These are phyloP conservation scores for Nylanderia fulva DNA, from an alignment of 1,140 invertebrate genomes.

Conservation along the genomic window DNA sequence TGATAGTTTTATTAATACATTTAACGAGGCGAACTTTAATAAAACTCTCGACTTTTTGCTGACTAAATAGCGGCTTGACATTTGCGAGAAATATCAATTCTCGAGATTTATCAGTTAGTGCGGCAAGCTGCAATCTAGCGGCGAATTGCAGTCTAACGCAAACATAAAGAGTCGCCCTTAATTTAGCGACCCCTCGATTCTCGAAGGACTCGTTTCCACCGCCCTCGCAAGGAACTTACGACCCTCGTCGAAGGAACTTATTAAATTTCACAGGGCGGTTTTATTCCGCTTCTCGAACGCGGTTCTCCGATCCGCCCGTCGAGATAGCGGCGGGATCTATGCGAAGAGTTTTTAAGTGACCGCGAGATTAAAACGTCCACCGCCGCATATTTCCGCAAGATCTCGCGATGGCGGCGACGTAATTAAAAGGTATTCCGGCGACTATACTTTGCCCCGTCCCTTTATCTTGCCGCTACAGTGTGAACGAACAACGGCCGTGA, in stretches of 20 bases:
- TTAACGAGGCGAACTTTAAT: neutral
- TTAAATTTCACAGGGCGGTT: constrained; percentile 84
- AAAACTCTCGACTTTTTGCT: neutral
- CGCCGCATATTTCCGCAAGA: constrained; percentile 70
- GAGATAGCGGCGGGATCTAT: constrained; percentile 79
- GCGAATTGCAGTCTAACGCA: constrained; percentile 67
- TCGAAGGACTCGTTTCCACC: constrained; percentile 77
- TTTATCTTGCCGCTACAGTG: constrained; percentile 38
- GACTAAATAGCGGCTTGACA: neutral
- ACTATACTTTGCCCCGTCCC: constrained; percentile 51
- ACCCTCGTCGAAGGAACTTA: constrained; percentile 79
- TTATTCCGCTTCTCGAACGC: constrained; percentile 77
- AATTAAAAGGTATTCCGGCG: constrained; percentile 58
- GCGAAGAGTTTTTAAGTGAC: constrained; percentile 82
- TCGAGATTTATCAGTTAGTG: constrained; percentile 64
- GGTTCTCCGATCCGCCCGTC: constrained; percentile 73
- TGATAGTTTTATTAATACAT: neutral
- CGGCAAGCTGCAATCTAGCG: constrained; percentile 48
- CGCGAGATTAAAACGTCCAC: constrained; percentile 81
- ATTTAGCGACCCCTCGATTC: constrained; percentile 73
- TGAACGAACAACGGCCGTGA: constrained; percentile 54
- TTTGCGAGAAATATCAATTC: constrained; percentile 29
- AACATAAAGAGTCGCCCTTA: constrained; percentile 76
- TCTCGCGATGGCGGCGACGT: constrained; percentile 49
- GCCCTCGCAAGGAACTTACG: constrained; percentile 77